Evolutionary conservation across 2,113 vertebrate species (phyloP).

Genomic region (Lycaon pictus): DNA sequence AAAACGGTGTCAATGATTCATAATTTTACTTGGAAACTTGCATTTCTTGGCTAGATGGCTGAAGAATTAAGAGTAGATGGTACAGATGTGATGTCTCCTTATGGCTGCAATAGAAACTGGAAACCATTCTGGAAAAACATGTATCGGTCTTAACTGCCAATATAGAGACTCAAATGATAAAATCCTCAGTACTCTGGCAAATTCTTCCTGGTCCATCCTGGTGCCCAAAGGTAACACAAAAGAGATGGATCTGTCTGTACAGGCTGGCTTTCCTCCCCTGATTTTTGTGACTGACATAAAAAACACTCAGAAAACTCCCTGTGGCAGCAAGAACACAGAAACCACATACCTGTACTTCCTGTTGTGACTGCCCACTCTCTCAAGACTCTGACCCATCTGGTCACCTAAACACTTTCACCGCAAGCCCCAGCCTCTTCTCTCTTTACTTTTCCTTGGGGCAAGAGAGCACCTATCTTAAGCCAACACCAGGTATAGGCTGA

Average conservation of each 20-base stretch:
- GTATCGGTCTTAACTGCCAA: slow-evolving; percentile 34
- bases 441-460: not conserved
- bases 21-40: slow-evolving; percentile 62
- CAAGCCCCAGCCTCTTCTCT: not conserved
- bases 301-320: not conserved
- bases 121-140: slow-evolving; percentile 58
- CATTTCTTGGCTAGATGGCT: slow-evolving; percentile 59
- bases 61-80: slow-evolving; percentile 47
- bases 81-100: slow-evolving; percentile 23
- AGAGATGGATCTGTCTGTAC: not conserved
- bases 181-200: not conserved
- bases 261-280: not conserved
- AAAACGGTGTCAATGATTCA: slow-evolving; percentile 9
- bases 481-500: not conserved
- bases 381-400: slow-evolving; percentile 31
- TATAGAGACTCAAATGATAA: slow-evolving; percentile 34
- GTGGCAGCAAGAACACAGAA: slow-evolving; percentile 30
- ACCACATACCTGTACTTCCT: not conserved
- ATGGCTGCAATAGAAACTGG: slow-evolving; percentile 53
- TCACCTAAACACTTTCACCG: not conserved
- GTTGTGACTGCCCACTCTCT: not conserved
- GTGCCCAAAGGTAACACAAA: slow-evolving; percentile 31
- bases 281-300: not conserved
- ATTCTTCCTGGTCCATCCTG: not conserved
- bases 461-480: not conserved